phyloP scores from a whole-genome alignment of 2,113 vertebrate genomes.

The Mirza zaza region DNA sequence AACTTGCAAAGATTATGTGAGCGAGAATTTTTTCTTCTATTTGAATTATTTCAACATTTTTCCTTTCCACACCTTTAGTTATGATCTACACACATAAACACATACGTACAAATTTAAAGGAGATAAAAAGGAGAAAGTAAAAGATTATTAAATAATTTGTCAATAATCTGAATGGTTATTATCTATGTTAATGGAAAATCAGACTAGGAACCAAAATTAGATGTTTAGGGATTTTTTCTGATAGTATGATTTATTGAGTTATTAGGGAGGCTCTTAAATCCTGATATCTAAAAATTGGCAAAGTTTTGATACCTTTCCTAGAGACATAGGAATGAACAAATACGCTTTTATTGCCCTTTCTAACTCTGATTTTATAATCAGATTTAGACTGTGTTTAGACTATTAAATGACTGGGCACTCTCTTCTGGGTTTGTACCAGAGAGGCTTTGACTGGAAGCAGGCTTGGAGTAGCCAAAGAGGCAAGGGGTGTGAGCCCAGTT shows the following conservation, averaged over 20 bases:
- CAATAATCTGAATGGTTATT: background rate
- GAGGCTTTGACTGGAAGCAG: conserved; percentile 51
- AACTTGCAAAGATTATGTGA: background rate
- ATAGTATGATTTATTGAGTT: background rate
- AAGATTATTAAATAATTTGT: background rate
- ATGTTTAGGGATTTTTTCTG: background rate
- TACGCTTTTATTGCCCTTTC: conserved; percentile 61
- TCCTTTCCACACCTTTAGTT: background rate
- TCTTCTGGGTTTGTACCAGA: conserved; percentile 38
- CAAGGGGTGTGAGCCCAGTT: conserved; percentile 45
- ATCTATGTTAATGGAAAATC: background rate
- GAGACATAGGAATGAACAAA: conserved; percentile 55
- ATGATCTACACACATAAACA: background rate
- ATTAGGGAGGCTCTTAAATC: conserved; percentile 31
- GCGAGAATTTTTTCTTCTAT: background rate
- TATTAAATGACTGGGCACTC: conserved; percentile 51
- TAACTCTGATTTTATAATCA: conserved; percentile 60
- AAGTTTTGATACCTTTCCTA: conserved; percentile 67
- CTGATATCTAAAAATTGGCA: background rate
- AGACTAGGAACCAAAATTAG: background rate
- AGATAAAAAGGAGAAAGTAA: background rate
- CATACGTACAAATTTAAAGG: background rate
- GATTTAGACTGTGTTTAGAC: conserved; percentile 63
- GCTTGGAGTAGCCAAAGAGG: conserved; percentile 30
- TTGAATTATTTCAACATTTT: conserved; percentile 40